phyloP scores from a whole-genome alignment of 2,797 vertebrate genomes.

The Dromococcyx pavoninus region DNA sequence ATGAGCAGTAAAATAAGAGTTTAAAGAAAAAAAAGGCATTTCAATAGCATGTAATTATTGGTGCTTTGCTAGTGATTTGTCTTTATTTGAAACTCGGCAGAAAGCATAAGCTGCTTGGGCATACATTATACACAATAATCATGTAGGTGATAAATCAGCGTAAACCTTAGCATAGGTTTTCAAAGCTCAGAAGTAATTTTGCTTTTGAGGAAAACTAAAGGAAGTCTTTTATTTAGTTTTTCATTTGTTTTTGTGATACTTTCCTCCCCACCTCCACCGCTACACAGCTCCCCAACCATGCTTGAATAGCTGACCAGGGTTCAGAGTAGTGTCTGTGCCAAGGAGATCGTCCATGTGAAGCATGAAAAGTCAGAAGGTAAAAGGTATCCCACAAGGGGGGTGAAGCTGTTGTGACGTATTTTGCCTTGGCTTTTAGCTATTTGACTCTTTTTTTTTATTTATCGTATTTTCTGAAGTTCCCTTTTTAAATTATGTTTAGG shows the following conservation, averaged over 20 bases:
- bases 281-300: not conserved
- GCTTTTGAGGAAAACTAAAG: not conserved
- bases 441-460: not conserved
- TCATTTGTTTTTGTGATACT: not conserved
- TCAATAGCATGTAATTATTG: not conserved
- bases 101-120: not conserved
- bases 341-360: not conserved
- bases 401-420: not conserved
- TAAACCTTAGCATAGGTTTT: not conserved
- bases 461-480: not conserved
- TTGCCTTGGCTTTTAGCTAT: not conserved
- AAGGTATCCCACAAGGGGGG: not conserved
- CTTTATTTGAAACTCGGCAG: not conserved
- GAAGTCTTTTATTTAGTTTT: not conserved
- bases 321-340: not conserved
- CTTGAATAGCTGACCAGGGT: not conserved
- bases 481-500: not conserved
- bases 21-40: not conserved
- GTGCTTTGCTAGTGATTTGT: slow-evolving; percentile 12
- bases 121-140: not conserved
- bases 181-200: not conserved
- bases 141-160: not conserved
- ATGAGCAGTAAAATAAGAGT: not conserved
- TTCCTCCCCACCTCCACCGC: not conserved
- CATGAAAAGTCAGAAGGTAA: not conserved